Evolutionary conservation across 2,113 vertebrate genomes (phyloP).

Genomic region (Onychostruthus taczanowskii): DNA sequence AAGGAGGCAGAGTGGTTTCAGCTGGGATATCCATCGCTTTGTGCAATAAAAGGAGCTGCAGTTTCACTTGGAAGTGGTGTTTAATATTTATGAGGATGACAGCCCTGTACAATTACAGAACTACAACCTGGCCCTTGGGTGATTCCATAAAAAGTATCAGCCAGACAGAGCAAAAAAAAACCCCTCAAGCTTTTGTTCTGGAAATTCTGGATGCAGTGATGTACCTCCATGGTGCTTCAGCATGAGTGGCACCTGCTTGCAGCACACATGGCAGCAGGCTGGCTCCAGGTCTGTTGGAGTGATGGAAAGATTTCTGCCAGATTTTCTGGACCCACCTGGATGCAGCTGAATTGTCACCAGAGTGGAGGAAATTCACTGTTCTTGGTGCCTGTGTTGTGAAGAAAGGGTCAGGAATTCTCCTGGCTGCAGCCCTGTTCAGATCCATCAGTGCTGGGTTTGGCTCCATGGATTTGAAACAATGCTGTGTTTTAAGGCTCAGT

Average conservation of each 20-base stretch:
- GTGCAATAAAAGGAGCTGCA: conserved; percentile 46
- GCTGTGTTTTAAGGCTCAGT: neutral
- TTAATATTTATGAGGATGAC: conserved; percentile 63
- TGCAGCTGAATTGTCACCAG: neutral
- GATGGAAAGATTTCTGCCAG: neutral
- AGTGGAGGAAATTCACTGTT: neutral
- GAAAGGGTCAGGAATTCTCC: neutral
- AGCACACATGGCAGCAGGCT: neutral
- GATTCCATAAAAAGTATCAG: conserved; percentile 3
- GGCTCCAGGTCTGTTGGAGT: neutral
- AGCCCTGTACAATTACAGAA: conserved; percentile 42
- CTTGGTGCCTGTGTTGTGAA: neutral
- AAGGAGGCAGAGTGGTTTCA: conserved; percentile 62
- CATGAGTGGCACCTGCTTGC: neutral
- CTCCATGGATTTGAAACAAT: neutral
- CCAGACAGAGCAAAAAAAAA: neutral
- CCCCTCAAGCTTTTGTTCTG: conserved; percentile 25
- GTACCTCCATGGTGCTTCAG: accelerated
- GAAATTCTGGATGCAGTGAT: neutral
- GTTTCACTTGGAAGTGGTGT: conserved; percentile 41
- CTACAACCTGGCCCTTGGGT: conserved; percentile 43
- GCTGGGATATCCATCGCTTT: conserved; percentile 50
- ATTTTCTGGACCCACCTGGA: neutral
- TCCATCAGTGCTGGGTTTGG: accelerated
- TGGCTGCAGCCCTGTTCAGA: neutral